Conservation (phyloP, 2,888 invertebrate species). For the Cryptops parisi region DNA sequence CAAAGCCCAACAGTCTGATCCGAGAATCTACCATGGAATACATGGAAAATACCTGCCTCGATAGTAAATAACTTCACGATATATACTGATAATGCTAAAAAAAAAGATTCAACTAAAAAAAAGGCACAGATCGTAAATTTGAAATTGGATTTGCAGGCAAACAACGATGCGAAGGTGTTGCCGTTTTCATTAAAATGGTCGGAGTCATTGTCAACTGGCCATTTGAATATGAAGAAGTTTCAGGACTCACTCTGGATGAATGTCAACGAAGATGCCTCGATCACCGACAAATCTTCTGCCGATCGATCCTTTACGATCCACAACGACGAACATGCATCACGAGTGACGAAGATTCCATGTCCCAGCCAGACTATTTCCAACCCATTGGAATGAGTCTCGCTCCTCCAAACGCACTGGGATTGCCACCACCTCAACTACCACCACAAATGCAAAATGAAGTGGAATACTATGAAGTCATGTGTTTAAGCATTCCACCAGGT, state of each 20-base stretch:
- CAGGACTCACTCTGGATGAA: conserved; percentile 70
- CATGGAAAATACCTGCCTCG: conserved; percentile 77
- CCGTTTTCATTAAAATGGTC: conserved; percentile 78
- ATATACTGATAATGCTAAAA: background rate
- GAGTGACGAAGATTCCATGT: conserved; percentile 79
- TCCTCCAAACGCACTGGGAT: background rate
- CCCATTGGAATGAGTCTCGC: too few relatives aligned
- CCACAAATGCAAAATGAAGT: conserved; percentile 9
- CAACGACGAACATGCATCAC: conserved; percentile 73
- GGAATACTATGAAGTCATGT: conserved; percentile 75
- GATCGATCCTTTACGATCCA: conserved; percentile 77
- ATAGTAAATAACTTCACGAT: conserved; percentile 44
- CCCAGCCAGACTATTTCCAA: conserved; percentile 69
- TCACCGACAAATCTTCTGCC: conserved; percentile 47
- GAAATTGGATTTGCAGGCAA: background rate
- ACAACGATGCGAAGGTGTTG: conserved; percentile 61
- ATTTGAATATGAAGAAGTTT: conserved; percentile 74
- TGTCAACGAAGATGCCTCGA: conserved; percentile 69
- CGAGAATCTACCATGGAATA: conserved; percentile 79
- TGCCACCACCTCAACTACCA: background rate
- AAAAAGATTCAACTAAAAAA: background rate
- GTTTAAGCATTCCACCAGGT: conserved; percentile 53
- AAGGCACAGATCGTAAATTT: background rate
- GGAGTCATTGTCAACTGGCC: conserved; percentile 74
- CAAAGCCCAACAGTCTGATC: conserved; percentile 67